A percentile compares a stretch with the other conserved stretches of the same genome.
These are phyloP conservation scores for Eilema griseolum DNA, from an alignment of 2,888 invertebrate genomes.

Conservation along the genomic window DNA sequence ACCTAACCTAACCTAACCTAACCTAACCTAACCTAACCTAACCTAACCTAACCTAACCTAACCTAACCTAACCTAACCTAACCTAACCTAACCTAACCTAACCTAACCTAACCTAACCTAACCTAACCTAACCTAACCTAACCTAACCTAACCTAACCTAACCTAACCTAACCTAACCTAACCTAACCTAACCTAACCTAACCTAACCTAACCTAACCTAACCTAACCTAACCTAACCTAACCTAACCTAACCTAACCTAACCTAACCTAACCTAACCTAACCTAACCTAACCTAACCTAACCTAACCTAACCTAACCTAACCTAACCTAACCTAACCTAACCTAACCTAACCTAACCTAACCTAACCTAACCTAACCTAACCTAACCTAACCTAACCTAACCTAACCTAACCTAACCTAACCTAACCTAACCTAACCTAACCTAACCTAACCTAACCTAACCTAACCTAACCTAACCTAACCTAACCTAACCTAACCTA, in stretches of 20 bases:
- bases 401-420: constrained; percentile 13
- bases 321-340: constrained; percentile 13
- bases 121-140: constrained; percentile 17
- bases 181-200: constrained; percentile 14
- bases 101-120: constrained; percentile 17
- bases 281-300: constrained; percentile 12
- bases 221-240: constrained; percentile 11
- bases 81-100: constrained; percentile 17
- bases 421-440: constrained; percentile 13
- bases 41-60: constrained; percentile 17
- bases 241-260: constrained; percentile 13
- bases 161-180: constrained; percentile 15
- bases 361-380: constrained; percentile 13
- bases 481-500: constrained; percentile 13
- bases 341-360: constrained; percentile 10
- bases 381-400: constrained; percentile 13
- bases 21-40: constrained; percentile 19
- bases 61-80: constrained; percentile 17
- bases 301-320: constrained; percentile 13
- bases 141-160: constrained; percentile 17
- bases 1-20: constrained; percentile 18
- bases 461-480: constrained; percentile 13
- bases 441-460: constrained; percentile 13
- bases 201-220: constrained; percentile 14
- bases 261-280: constrained; percentile 13